A percentile compares a stretch with the other conserved stretches of the same genome.
phyloP scores from a whole-genome alignment of 2,113 vertebrate species.

The Madoqua kirkii region DNA sequence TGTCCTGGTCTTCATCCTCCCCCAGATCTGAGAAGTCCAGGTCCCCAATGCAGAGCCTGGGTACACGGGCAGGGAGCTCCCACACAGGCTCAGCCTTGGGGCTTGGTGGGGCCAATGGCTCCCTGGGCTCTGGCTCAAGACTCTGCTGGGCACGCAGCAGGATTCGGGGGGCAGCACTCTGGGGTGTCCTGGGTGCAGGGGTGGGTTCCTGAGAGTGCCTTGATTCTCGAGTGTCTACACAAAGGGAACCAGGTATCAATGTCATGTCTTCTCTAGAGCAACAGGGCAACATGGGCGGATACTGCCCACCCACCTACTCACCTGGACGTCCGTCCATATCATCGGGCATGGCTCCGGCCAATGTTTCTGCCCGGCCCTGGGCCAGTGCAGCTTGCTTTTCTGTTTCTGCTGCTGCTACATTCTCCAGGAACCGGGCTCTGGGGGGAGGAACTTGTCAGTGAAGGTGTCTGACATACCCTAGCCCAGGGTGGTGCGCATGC shows the following conservation, averaged over 20 bases:
- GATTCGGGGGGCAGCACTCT: constrained; percentile 37
- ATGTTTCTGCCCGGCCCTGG: constrained; percentile 74
- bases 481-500: constrained; percentile 29
- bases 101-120: constrained; percentile 78
- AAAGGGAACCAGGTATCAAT: background rate
- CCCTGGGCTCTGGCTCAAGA: constrained; percentile 83
- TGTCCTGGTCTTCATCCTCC: constrained; percentile 93
- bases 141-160: constrained; percentile 81
- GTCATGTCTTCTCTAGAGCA: background rate
- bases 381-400: constrained; percentile 82
- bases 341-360: constrained; percentile 22
- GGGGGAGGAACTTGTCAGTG: constrained; percentile 47
- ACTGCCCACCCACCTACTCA: background rate
- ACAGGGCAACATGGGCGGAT: background rate
- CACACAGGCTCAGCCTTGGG: constrained; percentile 78
- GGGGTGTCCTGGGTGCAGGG: constrained; percentile 41
- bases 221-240: background rate
- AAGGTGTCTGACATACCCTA: background rate
- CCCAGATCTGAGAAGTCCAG: constrained; percentile 95
- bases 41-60: constrained; percentile 90
- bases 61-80: constrained; percentile 79
- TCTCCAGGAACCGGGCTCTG: constrained; percentile 92
- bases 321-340: constrained; percentile 25
- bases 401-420: constrained; percentile 87
- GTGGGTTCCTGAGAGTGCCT: constrained; percentile 11